Conservation (phyloP, 2,888 invertebrate species). For the Ceratothoa steindachneri region DNA sequence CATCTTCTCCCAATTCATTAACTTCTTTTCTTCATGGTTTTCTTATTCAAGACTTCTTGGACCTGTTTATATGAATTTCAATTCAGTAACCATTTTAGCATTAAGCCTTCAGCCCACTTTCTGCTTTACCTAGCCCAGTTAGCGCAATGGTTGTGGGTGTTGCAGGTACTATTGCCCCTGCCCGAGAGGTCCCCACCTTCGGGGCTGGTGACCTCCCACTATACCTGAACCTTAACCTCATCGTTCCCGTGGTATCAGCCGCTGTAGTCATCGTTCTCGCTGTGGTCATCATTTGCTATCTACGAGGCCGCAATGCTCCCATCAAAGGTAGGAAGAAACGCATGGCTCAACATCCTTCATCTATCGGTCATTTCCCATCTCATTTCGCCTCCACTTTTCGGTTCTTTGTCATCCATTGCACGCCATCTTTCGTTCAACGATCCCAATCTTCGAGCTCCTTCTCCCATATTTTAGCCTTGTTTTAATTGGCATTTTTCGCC, state of each 20-base stretch:
- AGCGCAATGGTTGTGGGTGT: neutral
- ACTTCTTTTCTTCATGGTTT: too few species aligned
- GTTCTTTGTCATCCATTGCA: too few species aligned
- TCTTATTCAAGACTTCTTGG: too few species aligned
- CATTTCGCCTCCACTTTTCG: neutral
- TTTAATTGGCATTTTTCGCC: too few species aligned
- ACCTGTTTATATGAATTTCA: too few species aligned
- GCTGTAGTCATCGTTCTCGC: slow-evolving; percentile 88
- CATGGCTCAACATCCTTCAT: neutral
- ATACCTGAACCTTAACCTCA: slow-evolving; percentile 84
- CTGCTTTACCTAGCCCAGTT: neutral
- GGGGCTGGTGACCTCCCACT: slow-evolving; percentile 65
- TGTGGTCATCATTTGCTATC: slow-evolving; percentile 85
- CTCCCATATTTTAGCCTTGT: too few species aligned
- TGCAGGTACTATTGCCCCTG: slow-evolving; percentile 93
- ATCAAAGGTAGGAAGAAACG: slow-evolving; percentile 67
- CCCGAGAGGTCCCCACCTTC: slow-evolving; percentile 65
- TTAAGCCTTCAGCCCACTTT: neutral
- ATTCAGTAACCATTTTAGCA: neutral
- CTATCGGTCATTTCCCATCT: neutral
- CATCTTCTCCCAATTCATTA: too few species aligned
- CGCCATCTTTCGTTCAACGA: too few species aligned
- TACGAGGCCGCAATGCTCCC: slow-evolving; percentile 73
- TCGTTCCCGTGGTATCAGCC: slow-evolving; percentile 88
- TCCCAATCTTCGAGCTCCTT: too few species aligned